A percentile compares a stretch with the other conserved stretches of the same genome.
Evolutionary conservation across 1,140 invertebrate genomes (phyloP).

Genomic region (Archegozetes longisetosus): DNA sequence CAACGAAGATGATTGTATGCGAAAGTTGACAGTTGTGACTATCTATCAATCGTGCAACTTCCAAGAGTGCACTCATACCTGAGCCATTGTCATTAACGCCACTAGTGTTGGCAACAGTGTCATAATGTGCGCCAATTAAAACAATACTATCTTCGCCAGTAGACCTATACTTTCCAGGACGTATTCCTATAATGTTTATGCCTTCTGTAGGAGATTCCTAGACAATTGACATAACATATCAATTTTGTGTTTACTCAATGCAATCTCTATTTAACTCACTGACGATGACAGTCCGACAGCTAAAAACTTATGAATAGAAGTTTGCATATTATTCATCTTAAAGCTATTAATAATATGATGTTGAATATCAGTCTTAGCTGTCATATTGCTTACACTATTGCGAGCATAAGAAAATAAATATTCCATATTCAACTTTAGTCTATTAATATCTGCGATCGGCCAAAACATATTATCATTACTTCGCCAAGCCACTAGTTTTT

Average conservation of each 20-base stretch:
- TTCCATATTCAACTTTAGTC: neutral
- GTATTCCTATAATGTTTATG: slow-evolving; percentile 29
- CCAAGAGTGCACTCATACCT: slow-evolving; percentile 30
- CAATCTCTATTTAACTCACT: neutral
- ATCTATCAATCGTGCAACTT: slow-evolving; percentile 26
- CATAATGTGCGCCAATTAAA: slow-evolving; percentile 30
- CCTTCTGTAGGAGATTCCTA: slow-evolving; percentile 24
- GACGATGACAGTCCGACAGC: neutral
- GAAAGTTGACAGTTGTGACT: slow-evolving; percentile 24
- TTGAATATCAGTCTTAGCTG: neutral
- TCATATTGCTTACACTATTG: neutral
- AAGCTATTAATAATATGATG: neutral
- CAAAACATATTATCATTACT: neutral
- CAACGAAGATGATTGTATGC: slow-evolving; percentile 30
- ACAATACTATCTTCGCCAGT: slow-evolving; percentile 18
- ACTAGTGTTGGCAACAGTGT: slow-evolving; percentile 25
- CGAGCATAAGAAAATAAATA: neutral
- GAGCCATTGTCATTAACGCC: slow-evolving; percentile 33
- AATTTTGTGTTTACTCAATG: no score
- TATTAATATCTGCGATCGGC: neutral
- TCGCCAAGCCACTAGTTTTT: no score
- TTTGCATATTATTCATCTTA: neutral
- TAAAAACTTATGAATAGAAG: neutral
- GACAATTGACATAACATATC: no score
- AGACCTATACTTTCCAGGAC: slow-evolving; percentile 24